Evolutionary conservation across 1,140 invertebrate genomes (phyloP), one percentile per base, ranked within the genome.

Genomic region (Zaprionus camerounensis): DNA sequence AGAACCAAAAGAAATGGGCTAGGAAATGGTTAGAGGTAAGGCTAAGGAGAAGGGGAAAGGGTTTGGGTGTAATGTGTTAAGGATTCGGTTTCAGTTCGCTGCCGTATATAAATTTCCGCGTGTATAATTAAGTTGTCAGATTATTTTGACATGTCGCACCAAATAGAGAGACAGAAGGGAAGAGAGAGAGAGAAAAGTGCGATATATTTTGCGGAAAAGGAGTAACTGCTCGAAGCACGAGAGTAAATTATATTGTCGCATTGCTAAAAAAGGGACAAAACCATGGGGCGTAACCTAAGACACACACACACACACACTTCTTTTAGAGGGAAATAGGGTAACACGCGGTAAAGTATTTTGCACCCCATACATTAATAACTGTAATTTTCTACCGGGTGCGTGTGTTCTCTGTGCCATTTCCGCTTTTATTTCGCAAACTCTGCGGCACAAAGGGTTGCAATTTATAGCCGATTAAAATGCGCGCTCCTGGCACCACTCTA

Each of bases 91-190:
- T 41, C 71, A 38, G 41, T 46, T 51, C 9, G n/a, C 13, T 3
- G 41, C 20, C 36, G 38, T 61, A 73, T 88, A 67, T 88, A 82
- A 82, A 88, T 88, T 67, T 84, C 79, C 78, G 79, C 88, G 82
- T 86, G 38, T 86, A 91, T 91, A 91, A 91, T 91, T 91, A 91
- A 91, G 82, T 76, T 91, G 90, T 91, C 90, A 80, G 90, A 91
- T 91, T 91, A 91, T 91, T 91, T 77, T 91, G 90, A 91, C 90
- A 91, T 78, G 81, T 62, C 78, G 72, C 80, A 91, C 82, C 71
- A 74, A 64, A 31, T 13, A 58, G 17, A 36, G 38, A 36, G 28
- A 53, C 38, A 38, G 5, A 9, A 9, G 13, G 26, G 11, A 15
- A 38, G 41, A 46, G 2, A 46, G n/a, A 17, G 4, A 15, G 17